Base-by-base conservation (phyloP, 2,888 invertebrate species). In the Cantharis nigra region DNA sequence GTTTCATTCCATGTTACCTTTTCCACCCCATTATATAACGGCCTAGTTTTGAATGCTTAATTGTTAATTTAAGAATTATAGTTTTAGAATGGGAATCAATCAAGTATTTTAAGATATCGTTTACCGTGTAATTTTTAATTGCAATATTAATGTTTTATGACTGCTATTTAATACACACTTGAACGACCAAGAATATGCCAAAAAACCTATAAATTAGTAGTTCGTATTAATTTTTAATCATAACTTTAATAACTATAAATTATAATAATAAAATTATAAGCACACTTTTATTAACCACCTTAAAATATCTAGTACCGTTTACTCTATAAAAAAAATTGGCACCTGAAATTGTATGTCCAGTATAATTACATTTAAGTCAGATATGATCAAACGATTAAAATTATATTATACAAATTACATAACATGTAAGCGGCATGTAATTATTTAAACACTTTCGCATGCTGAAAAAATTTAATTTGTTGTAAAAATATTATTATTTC, bases 371-470 rank as follows among this genome's bases (percentile, higher is more conserved):
- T 49, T 49, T 49, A 49, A 49, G 49, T n/a, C 49, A 49, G 49
- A 49, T 49, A 49, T 49, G 49, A 49, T 49, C 49, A 49, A 49
- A 49, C 49, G 49, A 49, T 49, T 49, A 49, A 49, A 49, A 49
- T 49, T 49, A 49, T 49, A 49, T 20, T 20, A 20, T 49, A 49
- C 49, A 26, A 67, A 67, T 67, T 67, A 67, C 18, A 26, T 26
- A 67, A 67, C 65, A 67, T 67, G n/a, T 26, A 26, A 67, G 26
- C 26, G 65, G 65, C 26, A 26, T 67, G 23, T 67, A 67, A 67
- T 67, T 67, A 67, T 67, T 23, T 23, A 67, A 67, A 67, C 65
- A 67, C 65, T 67, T 67, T 67, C 65, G 49, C 49, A 49, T 49
- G 49, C n/a, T 49, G n/a, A 49, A 49, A 49, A 49, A 49, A n/a